Evolutionary conservation across 1,140 invertebrate species (phyloP).

Genomic region (Wasmannia auropunctata): DNA sequence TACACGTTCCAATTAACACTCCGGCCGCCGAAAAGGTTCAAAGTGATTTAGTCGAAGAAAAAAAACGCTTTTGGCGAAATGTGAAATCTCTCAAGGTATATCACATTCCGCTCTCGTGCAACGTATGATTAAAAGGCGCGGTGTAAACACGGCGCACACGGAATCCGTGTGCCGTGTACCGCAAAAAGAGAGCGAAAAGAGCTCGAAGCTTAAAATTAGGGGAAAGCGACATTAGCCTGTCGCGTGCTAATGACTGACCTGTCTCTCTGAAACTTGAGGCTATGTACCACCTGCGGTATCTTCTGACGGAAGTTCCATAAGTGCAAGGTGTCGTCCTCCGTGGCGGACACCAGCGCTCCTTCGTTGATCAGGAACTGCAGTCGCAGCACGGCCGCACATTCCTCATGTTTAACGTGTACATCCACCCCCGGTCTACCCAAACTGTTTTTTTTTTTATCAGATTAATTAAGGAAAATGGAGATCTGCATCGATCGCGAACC

Average conservation of each 20-base stretch:
- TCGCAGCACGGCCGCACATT: conserved; percentile 92
- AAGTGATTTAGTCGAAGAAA: neutral
- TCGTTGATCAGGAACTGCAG: conserved; percentile 98
- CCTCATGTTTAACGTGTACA: conserved; percentile 95
- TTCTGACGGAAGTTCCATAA: conserved; percentile 99
- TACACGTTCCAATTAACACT: neutral
- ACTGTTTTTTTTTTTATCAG: conserved; percentile 85
- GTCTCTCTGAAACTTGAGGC: conserved; percentile 98
- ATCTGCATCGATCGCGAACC: neutral
- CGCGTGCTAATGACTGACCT: conserved; percentile 87
- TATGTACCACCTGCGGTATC: conserved; percentile 96
- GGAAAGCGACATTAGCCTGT: neutral
- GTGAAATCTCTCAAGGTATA: neutral
- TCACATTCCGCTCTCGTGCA: conserved; percentile 8
- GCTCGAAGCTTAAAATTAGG: conserved; percentile 16
- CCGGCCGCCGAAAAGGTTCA: neutral
- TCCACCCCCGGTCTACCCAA: conserved; percentile 98
- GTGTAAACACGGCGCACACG: neutral
- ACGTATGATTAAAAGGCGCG: neutral
- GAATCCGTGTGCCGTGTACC: neutral
- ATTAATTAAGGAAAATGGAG: conserved; percentile 75
- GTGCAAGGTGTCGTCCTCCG: conserved; percentile 97
- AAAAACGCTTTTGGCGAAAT: conserved; percentile 24
- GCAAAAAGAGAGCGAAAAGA: conserved; percentile 28
- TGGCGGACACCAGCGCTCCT: conserved; percentile 97